Conservation (phyloP, 2,113 vertebrate species). For the Penelope pileata region DNA sequence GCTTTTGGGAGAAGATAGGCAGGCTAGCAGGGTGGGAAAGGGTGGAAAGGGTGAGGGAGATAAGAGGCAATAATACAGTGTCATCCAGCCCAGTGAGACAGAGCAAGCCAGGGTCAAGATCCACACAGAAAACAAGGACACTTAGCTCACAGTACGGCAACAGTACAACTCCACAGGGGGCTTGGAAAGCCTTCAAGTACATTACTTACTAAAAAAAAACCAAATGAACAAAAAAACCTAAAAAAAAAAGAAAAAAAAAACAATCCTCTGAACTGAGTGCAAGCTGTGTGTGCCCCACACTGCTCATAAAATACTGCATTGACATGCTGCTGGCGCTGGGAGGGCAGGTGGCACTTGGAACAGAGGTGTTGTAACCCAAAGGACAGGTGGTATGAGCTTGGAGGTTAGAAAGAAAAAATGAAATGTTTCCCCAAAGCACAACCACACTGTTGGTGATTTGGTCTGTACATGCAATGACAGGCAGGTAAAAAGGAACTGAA, state of each 20-base stretch:
- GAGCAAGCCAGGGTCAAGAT: slow-evolving; percentile 70
- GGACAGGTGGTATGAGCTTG: not conserved
- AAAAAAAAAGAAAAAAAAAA: slow-evolving; percentile 20
- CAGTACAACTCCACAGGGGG: slow-evolving; percentile 41
- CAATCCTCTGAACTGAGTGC: slow-evolving; percentile 51
- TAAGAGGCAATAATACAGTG: slow-evolving; percentile 70
- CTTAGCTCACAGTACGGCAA: slow-evolving; percentile 70
- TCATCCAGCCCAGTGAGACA: slow-evolving; percentile 73
- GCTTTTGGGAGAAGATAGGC: slow-evolving; percentile 68
- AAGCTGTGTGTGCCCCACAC: slow-evolving; percentile 42
- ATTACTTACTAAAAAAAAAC: slow-evolving; percentile 18
- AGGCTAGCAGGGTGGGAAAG: slow-evolving; percentile 14
- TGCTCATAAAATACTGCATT: slow-evolving; percentile 69
- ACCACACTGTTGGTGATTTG: slow-evolving; percentile 14
- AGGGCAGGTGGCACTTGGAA: slow-evolving; percentile 43
- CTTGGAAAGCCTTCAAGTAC: slow-evolving; percentile 69
- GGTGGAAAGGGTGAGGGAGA: not conserved
- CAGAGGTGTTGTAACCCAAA: slow-evolving; percentile 20
- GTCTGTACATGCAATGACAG: slow-evolving; percentile 59
- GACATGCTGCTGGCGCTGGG: slow-evolving; percentile 38
- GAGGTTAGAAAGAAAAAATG: slow-evolving; percentile 32
- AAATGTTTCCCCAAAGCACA: slow-evolving; percentile 33
- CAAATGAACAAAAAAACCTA: slow-evolving; percentile 13
- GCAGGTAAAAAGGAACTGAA: slow-evolving; percentile 31
- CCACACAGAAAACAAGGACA: slow-evolving; percentile 70